A percentile compares a stretch with the other conserved stretches of the same genome.
Evolutionary conservation across 2,797 vertebrate species (phyloP).

Genomic region (Sebastes itinus): DNA sequence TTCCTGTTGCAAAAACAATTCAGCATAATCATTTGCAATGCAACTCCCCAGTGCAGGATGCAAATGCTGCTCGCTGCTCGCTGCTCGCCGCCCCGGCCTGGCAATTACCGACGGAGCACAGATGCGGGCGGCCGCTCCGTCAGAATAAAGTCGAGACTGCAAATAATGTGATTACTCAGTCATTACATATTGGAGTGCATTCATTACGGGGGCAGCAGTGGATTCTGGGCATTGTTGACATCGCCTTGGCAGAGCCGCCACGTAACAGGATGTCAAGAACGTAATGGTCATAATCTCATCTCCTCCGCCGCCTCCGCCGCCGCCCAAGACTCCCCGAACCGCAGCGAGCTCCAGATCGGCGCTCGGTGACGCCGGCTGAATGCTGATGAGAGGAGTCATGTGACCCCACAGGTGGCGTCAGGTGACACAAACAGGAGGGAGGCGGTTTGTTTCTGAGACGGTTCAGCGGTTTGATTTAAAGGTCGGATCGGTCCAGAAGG

Average conservation of each 20-base stretch:
- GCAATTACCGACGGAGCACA: slow-evolving; percentile 78
- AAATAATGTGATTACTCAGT: slow-evolving; percentile 84
- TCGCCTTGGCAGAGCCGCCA: slow-evolving; percentile 62
- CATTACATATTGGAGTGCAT: slow-evolving; percentile 79
- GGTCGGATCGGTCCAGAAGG: slow-evolving; percentile 2
- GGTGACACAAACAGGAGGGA: background rate
- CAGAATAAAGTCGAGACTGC: slow-evolving; percentile 76
- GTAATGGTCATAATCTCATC: slow-evolving; percentile 67
- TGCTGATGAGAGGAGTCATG: no score
- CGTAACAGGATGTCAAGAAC: slow-evolving; percentile 69
- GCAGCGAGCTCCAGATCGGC: slow-evolving; percentile 48
- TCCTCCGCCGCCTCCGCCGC: slow-evolving; percentile 23
- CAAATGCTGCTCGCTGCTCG: slow-evolving; percentile 61
- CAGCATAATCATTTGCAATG: slow-evolving; percentile 79
- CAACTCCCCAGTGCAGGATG: slow-evolving; percentile 75
- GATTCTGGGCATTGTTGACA: slow-evolving; percentile 77
- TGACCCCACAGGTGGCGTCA: slow-evolving; percentile 2
- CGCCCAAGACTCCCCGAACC: slow-evolving; percentile 48
- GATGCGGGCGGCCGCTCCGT: slow-evolving; percentile 70
- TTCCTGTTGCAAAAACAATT: slow-evolving; percentile 84
- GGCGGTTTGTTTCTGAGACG: background rate
- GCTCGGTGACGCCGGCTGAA: slow-evolving; percentile 37
- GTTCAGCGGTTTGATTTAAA: slow-evolving; percentile 17
- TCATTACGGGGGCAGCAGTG: slow-evolving; percentile 72
- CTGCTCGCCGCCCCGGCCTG: slow-evolving; percentile 54